Conservation (phyloP, 2,113 vertebrate genomes). For the Tetrax tetrax region DNA sequence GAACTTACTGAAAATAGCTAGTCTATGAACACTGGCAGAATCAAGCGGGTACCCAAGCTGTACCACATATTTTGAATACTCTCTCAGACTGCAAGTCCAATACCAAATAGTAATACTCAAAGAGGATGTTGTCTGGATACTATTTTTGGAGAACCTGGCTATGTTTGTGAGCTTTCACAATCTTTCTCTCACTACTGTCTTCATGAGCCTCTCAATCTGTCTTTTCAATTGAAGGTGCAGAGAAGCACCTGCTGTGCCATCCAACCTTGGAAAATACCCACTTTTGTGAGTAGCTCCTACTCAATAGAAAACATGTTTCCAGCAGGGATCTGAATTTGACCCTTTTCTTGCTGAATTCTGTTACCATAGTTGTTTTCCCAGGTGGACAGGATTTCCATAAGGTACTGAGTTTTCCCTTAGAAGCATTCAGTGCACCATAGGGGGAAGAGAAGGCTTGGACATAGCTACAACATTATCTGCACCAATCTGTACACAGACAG, state of each 20-base stretch:
- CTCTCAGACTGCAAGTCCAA: not conserved
- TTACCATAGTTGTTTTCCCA: not conserved
- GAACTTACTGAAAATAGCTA: not conserved
- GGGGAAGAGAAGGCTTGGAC: not conserved
- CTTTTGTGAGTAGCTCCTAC: not conserved
- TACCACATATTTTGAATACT: not conserved
- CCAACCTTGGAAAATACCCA: not conserved
- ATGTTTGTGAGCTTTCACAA: not conserved
- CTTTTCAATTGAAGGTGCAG: not conserved
- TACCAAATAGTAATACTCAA: not conserved
- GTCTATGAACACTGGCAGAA: not conserved
- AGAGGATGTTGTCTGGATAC: not conserved
- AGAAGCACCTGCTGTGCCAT: not conserved
- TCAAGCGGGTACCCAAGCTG: not conserved
- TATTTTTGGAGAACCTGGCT: not conserved
- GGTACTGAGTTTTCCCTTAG: not conserved
- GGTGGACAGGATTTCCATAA: not conserved
- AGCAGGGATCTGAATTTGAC: not conserved
- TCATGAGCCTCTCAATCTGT: not conserved
- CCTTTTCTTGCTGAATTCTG: not conserved
- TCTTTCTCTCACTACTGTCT: not conserved
- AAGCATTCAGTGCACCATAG: not conserved
- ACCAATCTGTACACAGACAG: not conserved
- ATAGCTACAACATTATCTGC: not conserved
- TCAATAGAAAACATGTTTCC: not conserved